Conservation (phyloP, 2,888 invertebrate species). For the Drosophila falleni region DNA sequence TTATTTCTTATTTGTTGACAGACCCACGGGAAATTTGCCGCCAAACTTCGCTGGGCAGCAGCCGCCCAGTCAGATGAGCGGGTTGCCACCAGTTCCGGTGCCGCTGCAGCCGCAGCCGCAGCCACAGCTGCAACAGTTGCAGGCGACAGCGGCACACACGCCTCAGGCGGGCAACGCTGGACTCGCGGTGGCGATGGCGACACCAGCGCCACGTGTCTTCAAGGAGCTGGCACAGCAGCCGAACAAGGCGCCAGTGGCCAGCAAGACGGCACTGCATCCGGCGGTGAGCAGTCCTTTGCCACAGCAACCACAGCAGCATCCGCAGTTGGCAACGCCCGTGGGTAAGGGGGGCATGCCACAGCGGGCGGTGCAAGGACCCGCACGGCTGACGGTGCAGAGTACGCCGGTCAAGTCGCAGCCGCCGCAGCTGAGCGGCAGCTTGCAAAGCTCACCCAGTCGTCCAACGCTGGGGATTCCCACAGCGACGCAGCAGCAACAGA, state of each 20-base stretch:
- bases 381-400: slow-evolving; percentile 87
- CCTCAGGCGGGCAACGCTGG: slow-evolving; percentile 75
- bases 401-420: slow-evolving; percentile 88
- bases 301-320: slow-evolving; percentile 7
- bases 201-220: slow-evolving; percentile 83
- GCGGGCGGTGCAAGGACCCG: slow-evolving; percentile 86
- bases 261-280: slow-evolving; percentile 1
- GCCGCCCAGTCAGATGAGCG: slow-evolving; percentile 65
- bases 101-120: slow-evolving; percentile 32
- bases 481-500: slow-evolving; percentile 16
- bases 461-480: slow-evolving; percentile 75
- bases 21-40: slow-evolving; percentile 86
- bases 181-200: slow-evolving; percentile 83
- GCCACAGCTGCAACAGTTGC: slow-evolving; percentile 45
- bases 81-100: slow-evolving; percentile 64
- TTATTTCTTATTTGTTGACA: slow-evolving; percentile 68
- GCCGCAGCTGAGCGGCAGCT: slow-evolving; percentile 87
- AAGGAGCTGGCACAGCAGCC: slow-evolving; percentile 85
- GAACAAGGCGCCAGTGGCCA: slow-evolving; percentile 40
- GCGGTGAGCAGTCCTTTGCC: slow-evolving; percentile 3
- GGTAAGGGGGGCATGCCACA: slow-evolving; percentile 77
- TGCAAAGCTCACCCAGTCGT: slow-evolving; percentile 67
- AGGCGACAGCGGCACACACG: slow-evolving; percentile 46
- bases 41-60: slow-evolving; percentile 77
- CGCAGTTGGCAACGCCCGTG: slow-evolving; percentile 14